These are phyloP conservation scores for Tyrannus savana DNA, from an alignment of 2,113 vertebrate species.

Conservation along the genomic window DNA sequence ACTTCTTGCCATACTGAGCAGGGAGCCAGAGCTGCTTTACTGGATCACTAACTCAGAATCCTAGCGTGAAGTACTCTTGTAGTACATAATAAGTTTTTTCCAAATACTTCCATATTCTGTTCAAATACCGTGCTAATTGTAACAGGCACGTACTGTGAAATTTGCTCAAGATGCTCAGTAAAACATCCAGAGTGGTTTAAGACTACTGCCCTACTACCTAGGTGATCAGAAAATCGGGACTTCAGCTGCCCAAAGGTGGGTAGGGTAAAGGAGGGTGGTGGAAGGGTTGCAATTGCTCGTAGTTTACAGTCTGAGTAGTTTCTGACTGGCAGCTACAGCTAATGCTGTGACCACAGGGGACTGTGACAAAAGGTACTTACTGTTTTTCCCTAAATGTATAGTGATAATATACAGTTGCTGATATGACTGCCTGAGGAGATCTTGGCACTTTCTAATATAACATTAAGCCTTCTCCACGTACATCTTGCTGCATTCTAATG, in stretches of 20 bases:
- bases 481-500: slow-evolving; percentile 22
- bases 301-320: neutral
- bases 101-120: neutral
- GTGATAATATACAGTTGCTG: neutral
- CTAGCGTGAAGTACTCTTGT: accelerated
- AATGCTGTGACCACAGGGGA: neutral
- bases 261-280: neutral
- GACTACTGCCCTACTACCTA: neutral
- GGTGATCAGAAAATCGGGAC: neutral
- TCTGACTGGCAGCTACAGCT: neutral
- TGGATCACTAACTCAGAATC: neutral
- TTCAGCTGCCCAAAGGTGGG: neutral
- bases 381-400: neutral
- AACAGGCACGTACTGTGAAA: neutral
- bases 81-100: neutral
- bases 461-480: neutral
- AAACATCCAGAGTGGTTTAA: neutral
- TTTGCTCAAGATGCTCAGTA: neutral
- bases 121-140: neutral
- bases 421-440: slow-evolving; percentile 40
- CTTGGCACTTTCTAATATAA: neutral
- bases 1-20: neutral
- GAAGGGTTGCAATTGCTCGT: neutral
- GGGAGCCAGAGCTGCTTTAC: neutral
- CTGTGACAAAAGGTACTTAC: neutral